phyloP scores from a whole-genome alignment of 2,797 vertebrate genomes.

The Bufotes viridis region DNA sequence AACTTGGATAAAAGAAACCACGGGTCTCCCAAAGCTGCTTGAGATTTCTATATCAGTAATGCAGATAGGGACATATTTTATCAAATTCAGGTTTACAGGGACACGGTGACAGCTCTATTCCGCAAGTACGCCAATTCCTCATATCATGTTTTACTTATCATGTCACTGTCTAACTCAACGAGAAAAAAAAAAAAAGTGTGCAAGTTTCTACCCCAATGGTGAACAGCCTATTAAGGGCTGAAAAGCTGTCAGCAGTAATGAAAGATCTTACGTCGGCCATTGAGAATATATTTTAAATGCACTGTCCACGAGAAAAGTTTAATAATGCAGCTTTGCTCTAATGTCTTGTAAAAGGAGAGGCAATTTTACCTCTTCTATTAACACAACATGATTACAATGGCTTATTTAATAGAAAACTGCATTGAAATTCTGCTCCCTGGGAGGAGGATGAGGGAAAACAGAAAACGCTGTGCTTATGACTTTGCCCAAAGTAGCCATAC shows the following conservation, averaged over 20 bases:
- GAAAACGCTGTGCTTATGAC: conserved; percentile 69
- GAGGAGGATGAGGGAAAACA: conserved; percentile 81
- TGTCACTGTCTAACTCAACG: conserved; percentile 74
- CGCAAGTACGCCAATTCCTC: conserved; percentile 78
- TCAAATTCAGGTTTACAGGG: background rate
- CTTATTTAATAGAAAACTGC: conserved; percentile 99
- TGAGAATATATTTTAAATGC: conserved; percentile 85
- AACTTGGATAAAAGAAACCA: background rate
- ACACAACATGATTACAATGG: conserved; percentile 96
- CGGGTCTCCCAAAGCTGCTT: background rate
- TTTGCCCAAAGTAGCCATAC: conserved; percentile 79
- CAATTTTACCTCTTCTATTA: conserved; percentile 97
- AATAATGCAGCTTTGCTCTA: conserved; percentile 86
- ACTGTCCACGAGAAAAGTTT: conserved; percentile 85
- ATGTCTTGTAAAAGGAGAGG: conserved; percentile 84
- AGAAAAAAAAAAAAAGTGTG: conserved; percentile 68
- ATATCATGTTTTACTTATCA: conserved; percentile 79
- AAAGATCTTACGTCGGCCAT: conserved; percentile 85
- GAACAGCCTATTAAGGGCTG: conserved; percentile 86
- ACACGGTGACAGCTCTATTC: conserved; percentile 74
- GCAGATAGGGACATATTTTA: background rate
- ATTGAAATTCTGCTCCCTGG: conserved; percentile 93
- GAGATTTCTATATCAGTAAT: conserved; percentile 5
- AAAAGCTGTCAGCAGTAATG: conserved; percentile 85
- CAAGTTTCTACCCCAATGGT: conserved; percentile 78